Conservation (phyloP, 2,113 vertebrate genomes). For the Pygoscelis antarcticus region DNA sequence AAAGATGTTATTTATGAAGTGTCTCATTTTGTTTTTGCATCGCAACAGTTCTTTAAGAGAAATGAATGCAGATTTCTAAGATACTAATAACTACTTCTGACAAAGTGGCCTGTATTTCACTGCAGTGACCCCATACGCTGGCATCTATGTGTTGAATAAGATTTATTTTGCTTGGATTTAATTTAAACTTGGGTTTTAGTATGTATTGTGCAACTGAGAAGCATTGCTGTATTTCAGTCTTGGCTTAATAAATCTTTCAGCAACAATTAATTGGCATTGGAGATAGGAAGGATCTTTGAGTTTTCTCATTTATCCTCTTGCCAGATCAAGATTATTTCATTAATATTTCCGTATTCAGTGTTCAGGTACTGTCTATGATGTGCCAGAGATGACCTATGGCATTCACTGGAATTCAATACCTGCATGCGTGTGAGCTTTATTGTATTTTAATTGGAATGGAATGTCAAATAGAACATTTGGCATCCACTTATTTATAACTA, state of each 20-base stretch:
- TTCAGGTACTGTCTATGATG: background rate
- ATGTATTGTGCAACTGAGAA: background rate
- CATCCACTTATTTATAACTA: background rate
- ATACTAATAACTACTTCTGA: background rate
- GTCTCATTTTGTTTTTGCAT: constrained; percentile 26
- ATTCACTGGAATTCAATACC: background rate
- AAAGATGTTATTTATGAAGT: constrained; percentile 42
- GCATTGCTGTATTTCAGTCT: background rate
- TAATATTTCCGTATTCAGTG: background rate
- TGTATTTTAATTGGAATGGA: background rate
- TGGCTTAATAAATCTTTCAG: background rate
- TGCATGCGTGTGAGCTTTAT: background rate
- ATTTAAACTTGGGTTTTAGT: background rate
- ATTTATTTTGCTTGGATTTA: background rate
- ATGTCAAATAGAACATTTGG: background rate
- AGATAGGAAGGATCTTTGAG: background rate
- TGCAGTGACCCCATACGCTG: background rate
- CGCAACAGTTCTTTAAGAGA: background rate
- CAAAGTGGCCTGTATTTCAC: background rate
- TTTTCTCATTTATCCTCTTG: background rate
- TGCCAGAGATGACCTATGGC: constrained; percentile 38
- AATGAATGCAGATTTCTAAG: background rate
- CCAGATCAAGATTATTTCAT: background rate
- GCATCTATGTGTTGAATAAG: background rate
- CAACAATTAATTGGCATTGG: background rate